Evolutionary conservation across 1,140 invertebrate species (phyloP).

Genomic region (Ips nitidus): DNA sequence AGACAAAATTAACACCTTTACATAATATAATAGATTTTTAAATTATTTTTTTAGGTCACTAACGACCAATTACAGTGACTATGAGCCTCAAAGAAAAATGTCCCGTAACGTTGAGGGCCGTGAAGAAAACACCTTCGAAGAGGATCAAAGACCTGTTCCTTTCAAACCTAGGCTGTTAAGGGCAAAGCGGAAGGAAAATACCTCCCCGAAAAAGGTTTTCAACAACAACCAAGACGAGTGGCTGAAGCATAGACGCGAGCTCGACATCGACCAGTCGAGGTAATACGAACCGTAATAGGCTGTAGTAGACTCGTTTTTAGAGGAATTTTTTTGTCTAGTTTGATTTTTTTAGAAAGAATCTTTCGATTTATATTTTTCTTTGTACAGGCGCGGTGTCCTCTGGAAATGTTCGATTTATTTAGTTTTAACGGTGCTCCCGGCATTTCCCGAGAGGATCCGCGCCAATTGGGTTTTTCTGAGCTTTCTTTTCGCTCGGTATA

Average conservation of each 20-base stretch:
- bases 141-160: conserved; percentile 40
- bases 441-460: neutral
- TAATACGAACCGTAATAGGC: conserved; percentile 41
- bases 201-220: conserved; percentile 36
- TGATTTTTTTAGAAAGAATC: neutral
- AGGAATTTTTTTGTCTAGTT: no score
- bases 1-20: no score
- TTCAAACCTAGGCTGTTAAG: conserved; percentile 48
- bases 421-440: neutral
- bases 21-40: no score
- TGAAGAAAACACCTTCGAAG: conserved; percentile 20
- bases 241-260: conserved; percentile 46
- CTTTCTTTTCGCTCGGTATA: no score
- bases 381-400: neutral
- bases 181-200: conserved; percentile 46
- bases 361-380: neutral
- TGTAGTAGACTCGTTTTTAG: conserved; percentile 20
- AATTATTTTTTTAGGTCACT: conserved; percentile 27
- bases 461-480: no score
- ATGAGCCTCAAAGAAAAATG: conserved; percentile 17
- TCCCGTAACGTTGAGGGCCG: conserved; percentile 5
- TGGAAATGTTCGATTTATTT: neutral
- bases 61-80: conserved; percentile 22
- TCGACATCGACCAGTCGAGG: conserved; percentile 46
- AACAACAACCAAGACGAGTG: conserved; percentile 50